phyloP scores from a whole-genome alignment of 2,113 vertebrate species.

The Pao palembangensis region DNA sequence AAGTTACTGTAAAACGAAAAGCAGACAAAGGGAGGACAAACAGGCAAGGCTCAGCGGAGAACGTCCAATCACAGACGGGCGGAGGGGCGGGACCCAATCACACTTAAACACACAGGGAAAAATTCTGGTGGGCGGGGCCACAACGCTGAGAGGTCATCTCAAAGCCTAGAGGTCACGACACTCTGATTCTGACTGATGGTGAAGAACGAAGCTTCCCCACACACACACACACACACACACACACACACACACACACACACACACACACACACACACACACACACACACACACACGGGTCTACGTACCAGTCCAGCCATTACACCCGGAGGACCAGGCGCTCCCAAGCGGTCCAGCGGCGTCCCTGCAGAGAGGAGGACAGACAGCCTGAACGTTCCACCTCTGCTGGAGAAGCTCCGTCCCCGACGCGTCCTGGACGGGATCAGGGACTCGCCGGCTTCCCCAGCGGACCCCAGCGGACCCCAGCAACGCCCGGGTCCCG shows the following conservation, averaged over 20 bases:
- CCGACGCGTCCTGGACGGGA: neutral
- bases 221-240: neutral
- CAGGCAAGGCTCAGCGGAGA: constrained; percentile 23
- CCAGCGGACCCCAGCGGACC: neutral
- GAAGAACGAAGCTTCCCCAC: neutral
- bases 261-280: constrained; percentile 1
- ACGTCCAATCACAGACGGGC: constrained; percentile 30
- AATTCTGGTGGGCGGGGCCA: neutral
- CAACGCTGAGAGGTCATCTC: neutral
- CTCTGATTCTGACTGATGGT: no score
- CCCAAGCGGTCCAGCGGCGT: constrained; percentile 29
- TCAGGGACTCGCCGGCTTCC: neutral
- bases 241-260: neutral
- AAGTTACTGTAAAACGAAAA: constrained; percentile 7
- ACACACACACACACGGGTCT: constrained; percentile 6
- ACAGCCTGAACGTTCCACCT: constrained; percentile 19
- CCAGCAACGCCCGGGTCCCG: no score
- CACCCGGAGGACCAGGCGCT: constrained; percentile 38
- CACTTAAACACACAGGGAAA: constrained; percentile 15
- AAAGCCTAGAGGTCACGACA: no score
- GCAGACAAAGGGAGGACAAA: constrained; percentile 20
- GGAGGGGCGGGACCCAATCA: constrained; percentile 23
- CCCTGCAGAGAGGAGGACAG: constrained; percentile 31
- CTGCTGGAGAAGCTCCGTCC: constrained; percentile 2
- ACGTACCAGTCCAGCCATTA: constrained; percentile 58